Conservation (phyloP, 2,113 vertebrate genomes). For the Rhabdornis inornatus region DNA sequence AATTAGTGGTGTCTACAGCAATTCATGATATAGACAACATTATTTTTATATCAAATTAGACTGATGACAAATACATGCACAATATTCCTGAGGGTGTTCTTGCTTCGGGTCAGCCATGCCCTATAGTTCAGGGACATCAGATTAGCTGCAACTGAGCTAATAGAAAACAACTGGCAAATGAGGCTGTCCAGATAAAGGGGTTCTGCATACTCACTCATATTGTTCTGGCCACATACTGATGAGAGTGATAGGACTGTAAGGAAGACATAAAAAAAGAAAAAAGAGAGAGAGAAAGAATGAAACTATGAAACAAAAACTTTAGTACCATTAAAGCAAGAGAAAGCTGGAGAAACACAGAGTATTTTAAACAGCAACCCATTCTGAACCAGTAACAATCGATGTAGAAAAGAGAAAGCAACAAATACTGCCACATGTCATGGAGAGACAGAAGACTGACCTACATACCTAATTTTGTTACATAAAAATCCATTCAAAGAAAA, state of each 20-base stretch:
- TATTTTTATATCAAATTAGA: conserved; percentile 36
- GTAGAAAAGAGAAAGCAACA: neutral
- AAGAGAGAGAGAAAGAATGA: neutral
- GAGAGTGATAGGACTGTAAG: conserved; percentile 94
- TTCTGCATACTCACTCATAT: conserved; percentile 92
- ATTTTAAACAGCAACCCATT: neutral
- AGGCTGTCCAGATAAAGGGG: neutral
- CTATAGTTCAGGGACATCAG: neutral
- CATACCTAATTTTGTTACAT: neutral
- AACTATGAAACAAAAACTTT: conserved; percentile 17
- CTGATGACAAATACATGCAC: neutral
- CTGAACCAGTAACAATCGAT: neutral
- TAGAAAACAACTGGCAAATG: neutral
- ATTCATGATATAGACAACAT: neutral
- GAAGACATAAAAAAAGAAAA: conserved; percentile 52
- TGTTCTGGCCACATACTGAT: conserved; percentile 99
- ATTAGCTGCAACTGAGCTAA: conserved; percentile 5
- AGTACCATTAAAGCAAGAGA: neutral
- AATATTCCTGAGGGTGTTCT: neutral
- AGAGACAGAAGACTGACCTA: neutral
- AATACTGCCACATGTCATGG: neutral
- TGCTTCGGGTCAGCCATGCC: neutral
- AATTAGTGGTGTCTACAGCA: neutral
- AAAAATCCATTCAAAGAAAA: neutral
- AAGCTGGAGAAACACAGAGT: neutral